Conservation (phyloP, 2,113 vertebrate genomes). For the Bubo blakistoni region DNA sequence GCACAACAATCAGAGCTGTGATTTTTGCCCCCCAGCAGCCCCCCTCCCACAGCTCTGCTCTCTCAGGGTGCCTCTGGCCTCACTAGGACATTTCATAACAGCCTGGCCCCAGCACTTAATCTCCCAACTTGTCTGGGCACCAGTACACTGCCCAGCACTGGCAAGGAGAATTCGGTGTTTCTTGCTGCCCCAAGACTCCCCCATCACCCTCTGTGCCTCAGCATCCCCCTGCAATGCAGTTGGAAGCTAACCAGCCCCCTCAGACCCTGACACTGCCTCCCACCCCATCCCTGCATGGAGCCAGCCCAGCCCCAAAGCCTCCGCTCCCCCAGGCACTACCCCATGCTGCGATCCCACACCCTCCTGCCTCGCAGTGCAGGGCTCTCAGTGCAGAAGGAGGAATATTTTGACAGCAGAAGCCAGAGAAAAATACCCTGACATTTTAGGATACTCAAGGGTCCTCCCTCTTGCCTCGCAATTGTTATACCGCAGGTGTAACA, state of each 20-base stretch:
- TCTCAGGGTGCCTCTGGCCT: neutral
- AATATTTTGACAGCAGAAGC: neutral
- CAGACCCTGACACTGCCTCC: neutral
- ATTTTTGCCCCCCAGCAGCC: neutral
- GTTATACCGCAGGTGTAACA: neutral
- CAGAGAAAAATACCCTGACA: neutral
- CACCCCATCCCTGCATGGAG: neutral
- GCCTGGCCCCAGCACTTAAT: neutral
- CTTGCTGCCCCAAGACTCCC: neutral
- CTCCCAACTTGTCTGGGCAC: neutral
- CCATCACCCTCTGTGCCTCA: neutral
- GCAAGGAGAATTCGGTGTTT: neutral
- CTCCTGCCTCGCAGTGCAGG: neutral
- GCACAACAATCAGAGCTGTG: accelerated
- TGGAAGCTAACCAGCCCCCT: neutral
- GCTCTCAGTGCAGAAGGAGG: neutral
- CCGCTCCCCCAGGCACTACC: neutral
- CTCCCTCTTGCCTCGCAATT: neutral
- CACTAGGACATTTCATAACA: neutral
- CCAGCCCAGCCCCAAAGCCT: neutral
- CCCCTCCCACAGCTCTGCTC: neutral
- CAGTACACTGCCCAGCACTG: neutral
- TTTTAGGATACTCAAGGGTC: neutral
- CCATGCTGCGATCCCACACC: accelerated
- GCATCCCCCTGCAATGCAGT: neutral